Evolutionary conservation across 2,797 vertebrate species (phyloP), one percentile per base, ranked within the genome.

Genomic region (Basileuterus tristriatus): DNA sequence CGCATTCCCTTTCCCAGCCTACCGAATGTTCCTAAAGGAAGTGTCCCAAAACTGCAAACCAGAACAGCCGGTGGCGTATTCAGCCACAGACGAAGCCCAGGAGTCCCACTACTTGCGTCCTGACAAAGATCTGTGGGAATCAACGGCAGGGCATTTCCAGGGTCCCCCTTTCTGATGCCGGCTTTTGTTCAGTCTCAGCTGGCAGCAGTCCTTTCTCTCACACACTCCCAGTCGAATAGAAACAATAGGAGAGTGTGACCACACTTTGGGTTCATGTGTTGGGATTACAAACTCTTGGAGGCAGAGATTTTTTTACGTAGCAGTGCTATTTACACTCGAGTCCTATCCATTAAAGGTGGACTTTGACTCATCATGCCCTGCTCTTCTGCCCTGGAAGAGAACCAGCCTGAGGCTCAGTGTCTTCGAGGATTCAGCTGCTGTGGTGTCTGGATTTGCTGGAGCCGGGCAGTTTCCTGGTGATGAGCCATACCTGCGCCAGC

Each of bases 141-240:
- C 59, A 12, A 3, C 6, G 14, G 4, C 21, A 15, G 27, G 36
- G n/a, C 18, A 36, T 71, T 27, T 43, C 43, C 39, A 5, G 4
- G 32, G 16, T 21, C 8, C 15, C 18, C 20, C 14, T 15, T 18
- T 44, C 19, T 29, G 30, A 27, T 49, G 22, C 12, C 23, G 3
- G 22, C 14, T 59, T 59, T 15, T 62, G 47, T 30, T 44, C 10
- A 16, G 36, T 67, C 19, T 43, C 32, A 36, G 1, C n/a, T 34
- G 50, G 30, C 27, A 68, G 44, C 23, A 32, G 5, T 24, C 20
- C 8, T 19, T 27, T 62, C 20, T 64, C 37, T 56, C 17, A 15
- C 32, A 4, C 32, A 0, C 21, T 36, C 27, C 11, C 14, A 26
- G 1, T 27, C 7, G 15, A 27, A 19, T 1, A 6, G 34, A 60